These are phyloP conservation scores for Brachypteracias leptosomus DNA, from an alignment of 2,113 vertebrate genomes.

Conservation along the genomic window DNA sequence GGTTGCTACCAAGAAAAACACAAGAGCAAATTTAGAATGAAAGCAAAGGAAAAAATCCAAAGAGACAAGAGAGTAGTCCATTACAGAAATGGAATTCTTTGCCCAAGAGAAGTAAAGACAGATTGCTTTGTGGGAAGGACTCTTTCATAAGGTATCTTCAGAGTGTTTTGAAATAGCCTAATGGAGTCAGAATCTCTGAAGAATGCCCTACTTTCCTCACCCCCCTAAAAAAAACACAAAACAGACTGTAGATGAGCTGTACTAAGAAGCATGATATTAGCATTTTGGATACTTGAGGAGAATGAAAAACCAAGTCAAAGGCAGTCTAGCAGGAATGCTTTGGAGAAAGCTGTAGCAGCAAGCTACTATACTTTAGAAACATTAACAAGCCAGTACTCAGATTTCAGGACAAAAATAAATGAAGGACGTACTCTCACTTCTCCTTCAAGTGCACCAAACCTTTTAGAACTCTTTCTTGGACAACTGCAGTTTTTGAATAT, in stretches of 20 bases:
- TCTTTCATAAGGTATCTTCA: neutral
- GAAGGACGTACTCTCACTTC: neutral
- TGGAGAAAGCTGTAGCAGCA: neutral
- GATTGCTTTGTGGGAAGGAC: neutral
- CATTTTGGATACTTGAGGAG: neutral
- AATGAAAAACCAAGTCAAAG: neutral
- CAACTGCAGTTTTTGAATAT: neutral
- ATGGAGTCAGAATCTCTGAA: neutral
- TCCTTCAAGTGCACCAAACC: neutral
- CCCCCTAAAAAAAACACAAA: neutral
- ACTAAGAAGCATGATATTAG: neutral
- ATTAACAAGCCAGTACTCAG: neutral
- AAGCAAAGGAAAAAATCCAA: neutral
- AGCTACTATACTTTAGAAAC: neutral
- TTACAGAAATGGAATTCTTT: neutral
- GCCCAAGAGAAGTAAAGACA: neutral
- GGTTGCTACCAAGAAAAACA: conserved; percentile 80
- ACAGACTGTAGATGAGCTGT: neutral
- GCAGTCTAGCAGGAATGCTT: neutral
- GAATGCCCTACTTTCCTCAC: neutral
- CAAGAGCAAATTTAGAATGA: neutral
- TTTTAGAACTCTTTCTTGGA: neutral
- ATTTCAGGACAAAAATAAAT: neutral
- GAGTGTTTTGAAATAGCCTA: neutral
- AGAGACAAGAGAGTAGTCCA: neutral